Percentiles rank a stretch among this genome's conserved stretches.
These are phyloP conservation scores for Dryobates pubescens DNA, from an alignment of 2,797 vertebrate species.

Conservation along the genomic window DNA sequence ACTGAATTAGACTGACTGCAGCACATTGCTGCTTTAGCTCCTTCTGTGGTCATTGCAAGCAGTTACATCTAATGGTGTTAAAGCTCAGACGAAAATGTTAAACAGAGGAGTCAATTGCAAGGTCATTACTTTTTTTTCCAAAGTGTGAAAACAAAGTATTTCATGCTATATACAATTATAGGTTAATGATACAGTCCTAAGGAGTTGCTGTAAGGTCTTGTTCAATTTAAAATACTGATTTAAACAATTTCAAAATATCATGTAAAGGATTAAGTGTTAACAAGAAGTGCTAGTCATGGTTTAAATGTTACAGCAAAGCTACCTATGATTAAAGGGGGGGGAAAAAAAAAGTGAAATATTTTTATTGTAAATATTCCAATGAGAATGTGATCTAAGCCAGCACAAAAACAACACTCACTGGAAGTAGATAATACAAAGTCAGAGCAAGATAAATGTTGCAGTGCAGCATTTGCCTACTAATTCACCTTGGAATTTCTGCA, in stretches of 20 bases:
- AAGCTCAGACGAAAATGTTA: slow-evolving; percentile 72
- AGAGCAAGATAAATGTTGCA: not conserved
- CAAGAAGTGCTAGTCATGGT: slow-evolving; percentile 42
- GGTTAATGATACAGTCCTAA: slow-evolving; percentile 69
- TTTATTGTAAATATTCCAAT: slow-evolving; percentile 11
- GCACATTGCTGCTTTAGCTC: slow-evolving; percentile 45
- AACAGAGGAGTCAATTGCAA: slow-evolving; percentile 76
- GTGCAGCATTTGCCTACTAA: not conserved
- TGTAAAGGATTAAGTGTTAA: slow-evolving; percentile 73
- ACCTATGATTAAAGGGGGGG: not conserved
- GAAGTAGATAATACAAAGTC: not conserved
- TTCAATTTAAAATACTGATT: slow-evolving; percentile 71
- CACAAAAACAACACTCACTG: not conserved
- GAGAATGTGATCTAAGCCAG: slow-evolving; percentile 11
- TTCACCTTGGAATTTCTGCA: not conserved
- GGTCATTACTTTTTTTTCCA: slow-evolving; percentile 67
- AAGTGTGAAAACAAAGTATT: slow-evolving; percentile 76
- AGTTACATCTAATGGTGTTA: slow-evolving; percentile 68
- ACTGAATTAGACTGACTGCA: slow-evolving; percentile 65
- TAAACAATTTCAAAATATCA: slow-evolving; percentile 68
- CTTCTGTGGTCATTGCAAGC: slow-evolving; percentile 53
- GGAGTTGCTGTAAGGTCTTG: slow-evolving; percentile 62
- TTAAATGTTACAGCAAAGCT: slow-evolving; percentile 46
- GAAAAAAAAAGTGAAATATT: not conserved
- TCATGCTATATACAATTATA: slow-evolving; percentile 69